Base-by-base conservation (phyloP, 2,888 invertebrate species). In the Dasypogon diadema region DNA sequence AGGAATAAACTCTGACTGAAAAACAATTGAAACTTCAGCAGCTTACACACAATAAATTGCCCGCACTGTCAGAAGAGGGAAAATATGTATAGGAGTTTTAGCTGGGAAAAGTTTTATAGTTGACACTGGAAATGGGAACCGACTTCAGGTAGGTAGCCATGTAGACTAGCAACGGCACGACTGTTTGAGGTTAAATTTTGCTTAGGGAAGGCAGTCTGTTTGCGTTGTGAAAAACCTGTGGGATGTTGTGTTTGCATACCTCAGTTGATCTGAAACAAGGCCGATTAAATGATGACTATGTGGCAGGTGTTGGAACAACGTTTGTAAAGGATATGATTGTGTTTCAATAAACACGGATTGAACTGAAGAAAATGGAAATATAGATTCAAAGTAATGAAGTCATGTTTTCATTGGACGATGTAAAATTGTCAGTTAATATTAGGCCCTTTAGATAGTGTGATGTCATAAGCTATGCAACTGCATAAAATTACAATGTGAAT, bases 21-120 rank as follows among this genome's bases (percentile, higher is more conserved):
- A 24, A 65, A 65, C 65, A 65, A 65, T 65, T 65, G 65, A 65
- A 65, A 65, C 65, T 65, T 65, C 46, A 46, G 65, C 12, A 65
- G 65, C 46, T 65, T 65, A 65, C 48, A 65, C 48, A 65, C 65
- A 65, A 65, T 65, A 65, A 65, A 65, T 65, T 22, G 65, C 48
- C 24, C 24, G 65, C 24, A 37, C 24, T 65, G 65, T 65, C 46
- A 42, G 22, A 42, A 42, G 14, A 65, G 26, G 24, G 48, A 65
- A 65, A 42, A 46, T 48, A 63, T 37, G 37, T 12, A 21, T 37
- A 24, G n/a, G 4, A 21, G 26, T 1, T 12, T 22, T 14, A 14
- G 46, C 21, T 51, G 8, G 18, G 63, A 65, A 65, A 65, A 65
- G 65, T 65, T 65, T n/a, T 24, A 12, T 24, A 46, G 65, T 65